Conservation (phyloP, 2,113 vertebrate genomes). For the Poeciliopsis prolifica region DNA sequence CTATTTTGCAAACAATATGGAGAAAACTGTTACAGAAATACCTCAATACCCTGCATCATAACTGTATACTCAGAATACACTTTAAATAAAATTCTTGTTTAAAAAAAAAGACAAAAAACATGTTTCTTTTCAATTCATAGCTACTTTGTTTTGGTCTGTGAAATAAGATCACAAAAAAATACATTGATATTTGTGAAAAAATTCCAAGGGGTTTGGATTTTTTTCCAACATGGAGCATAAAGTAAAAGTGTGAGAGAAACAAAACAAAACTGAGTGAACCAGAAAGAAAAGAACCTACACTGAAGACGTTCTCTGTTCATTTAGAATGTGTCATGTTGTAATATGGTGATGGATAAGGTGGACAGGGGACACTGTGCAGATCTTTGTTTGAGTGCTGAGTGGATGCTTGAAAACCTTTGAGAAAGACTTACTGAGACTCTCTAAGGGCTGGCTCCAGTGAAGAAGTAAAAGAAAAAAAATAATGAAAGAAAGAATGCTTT, state of each 20-base stretch:
- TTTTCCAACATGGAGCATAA: not conserved
- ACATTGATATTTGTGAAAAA: too few relatives aligned
- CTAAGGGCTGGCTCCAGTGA: conserved; percentile 66
- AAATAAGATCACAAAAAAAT: too few relatives aligned
- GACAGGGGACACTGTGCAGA: conserved; percentile 50
- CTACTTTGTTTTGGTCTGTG: too few relatives aligned
- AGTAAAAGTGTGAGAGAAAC: conserved; percentile 2
- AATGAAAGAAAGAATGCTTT: conserved; percentile 70
- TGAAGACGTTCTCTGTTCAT: conserved; percentile 54
- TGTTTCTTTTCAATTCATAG: too few relatives aligned
- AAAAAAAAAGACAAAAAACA: too few relatives aligned
- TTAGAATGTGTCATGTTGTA: conserved; percentile 20
- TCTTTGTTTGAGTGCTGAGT: conserved; percentile 56
- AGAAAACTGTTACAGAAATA: not conserved
- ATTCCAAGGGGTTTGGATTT: too few relatives aligned
- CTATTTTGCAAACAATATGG: not conserved
- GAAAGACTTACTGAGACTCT: conserved; percentile 72
- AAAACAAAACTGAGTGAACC: conserved; percentile 51
- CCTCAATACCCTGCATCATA: too few relatives aligned
- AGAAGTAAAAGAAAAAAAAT: conserved; percentile 47
- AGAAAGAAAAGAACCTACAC: conserved; percentile 52
- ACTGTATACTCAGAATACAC: too few relatives aligned
- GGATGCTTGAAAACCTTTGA: conserved; percentile 74
- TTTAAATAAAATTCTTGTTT: too few relatives aligned
- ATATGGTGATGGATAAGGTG: conserved; percentile 21